These are phyloP conservation scores for Epiblema foenella DNA, from an alignment of 2,888 invertebrate genomes.

Conservation along the genomic window DNA sequence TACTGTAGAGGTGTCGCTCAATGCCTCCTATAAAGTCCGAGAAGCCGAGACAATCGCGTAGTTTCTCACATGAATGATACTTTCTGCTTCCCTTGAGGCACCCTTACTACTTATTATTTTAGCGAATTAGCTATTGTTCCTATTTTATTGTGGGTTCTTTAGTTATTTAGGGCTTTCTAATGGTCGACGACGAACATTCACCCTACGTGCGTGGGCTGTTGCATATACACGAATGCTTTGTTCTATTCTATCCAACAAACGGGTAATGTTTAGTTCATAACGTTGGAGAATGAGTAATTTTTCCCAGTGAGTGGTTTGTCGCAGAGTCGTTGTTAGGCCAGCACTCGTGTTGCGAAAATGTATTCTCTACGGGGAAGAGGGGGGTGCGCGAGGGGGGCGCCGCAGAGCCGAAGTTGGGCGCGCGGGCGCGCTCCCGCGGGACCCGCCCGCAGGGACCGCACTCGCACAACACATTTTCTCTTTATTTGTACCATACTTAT, in stretches of 20 bases:
- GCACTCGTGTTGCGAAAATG: slow-evolving; percentile 83
- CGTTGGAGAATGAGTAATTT: slow-evolving; percentile 79
- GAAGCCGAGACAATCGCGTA: slow-evolving; percentile 38
- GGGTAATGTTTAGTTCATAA: slow-evolving; percentile 41
- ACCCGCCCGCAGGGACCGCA: slow-evolving; percentile 73
- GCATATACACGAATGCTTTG: not conserved
- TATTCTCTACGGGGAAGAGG: slow-evolving; percentile 79
- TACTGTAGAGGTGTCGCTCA: slow-evolving; percentile 27
- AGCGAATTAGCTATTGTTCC: slow-evolving; percentile 70
- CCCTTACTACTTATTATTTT: slow-evolving; percentile 60
- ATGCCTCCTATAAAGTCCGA: slow-evolving; percentile 28
- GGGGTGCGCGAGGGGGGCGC: slow-evolving; percentile 62
- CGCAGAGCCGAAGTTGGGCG: slow-evolving; percentile 84
- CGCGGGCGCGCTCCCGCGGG: slow-evolving; percentile 80
- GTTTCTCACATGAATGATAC: slow-evolving; percentile 40
- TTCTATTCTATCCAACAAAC: slow-evolving; percentile 36
- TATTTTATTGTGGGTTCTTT: slow-evolving; percentile 61
- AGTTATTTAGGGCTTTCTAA: slow-evolving; percentile 54
- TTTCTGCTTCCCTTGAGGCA: slow-evolving; percentile 59
- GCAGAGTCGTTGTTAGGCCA: slow-evolving; percentile 80
- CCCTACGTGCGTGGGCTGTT: slow-evolving; percentile 30
- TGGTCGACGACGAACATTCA: slow-evolving; percentile 42
- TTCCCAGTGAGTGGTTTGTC: slow-evolving; percentile 76
- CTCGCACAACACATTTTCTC: slow-evolving; percentile 54
- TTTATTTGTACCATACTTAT: slow-evolving; percentile 43